phyloP scores from a whole-genome alignment of 2,113 vertebrate genomes.

The Actinemys pallida region DNA sequence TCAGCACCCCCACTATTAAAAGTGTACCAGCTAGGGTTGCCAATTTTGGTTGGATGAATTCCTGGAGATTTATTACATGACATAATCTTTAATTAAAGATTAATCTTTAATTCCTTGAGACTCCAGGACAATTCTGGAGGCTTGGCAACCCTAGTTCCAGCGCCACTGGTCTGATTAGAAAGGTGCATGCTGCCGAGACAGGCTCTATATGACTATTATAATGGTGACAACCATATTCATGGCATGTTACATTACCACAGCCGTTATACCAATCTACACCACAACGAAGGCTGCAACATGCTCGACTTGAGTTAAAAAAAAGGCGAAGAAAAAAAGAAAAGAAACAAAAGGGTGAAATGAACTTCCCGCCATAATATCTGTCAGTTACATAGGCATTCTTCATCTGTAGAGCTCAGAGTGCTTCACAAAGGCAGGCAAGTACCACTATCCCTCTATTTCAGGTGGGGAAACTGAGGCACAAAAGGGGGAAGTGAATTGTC shows the following conservation, averaged over 20 bases:
- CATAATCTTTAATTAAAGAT: no score
- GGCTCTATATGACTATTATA: background rate
- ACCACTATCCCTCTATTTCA: background rate
- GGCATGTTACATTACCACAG: background rate
- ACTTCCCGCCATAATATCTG: background rate
- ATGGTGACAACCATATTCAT: fast-evolving
- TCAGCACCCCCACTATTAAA: no score
- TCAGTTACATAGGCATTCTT: background rate
- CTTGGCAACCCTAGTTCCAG: no score
- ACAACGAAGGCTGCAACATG: background rate
- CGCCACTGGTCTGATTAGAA: background rate
- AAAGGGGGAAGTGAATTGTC: background rate
- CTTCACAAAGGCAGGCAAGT: background rate
- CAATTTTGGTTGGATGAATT: no score
- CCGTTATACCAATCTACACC: background rate
- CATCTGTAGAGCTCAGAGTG: background rate
- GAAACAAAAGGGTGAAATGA: background rate
- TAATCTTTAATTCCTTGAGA: no score
- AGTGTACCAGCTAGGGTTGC: no score
- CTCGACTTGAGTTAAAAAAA: background rate
- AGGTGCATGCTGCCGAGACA: background rate
- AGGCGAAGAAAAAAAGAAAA: background rate
- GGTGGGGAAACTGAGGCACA: background rate
- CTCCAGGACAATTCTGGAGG: no score
- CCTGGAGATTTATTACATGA: no score